Percentiles rank a stretch among this genome's conserved stretches.
Evolutionary conservation across 2,113 vertebrate species (phyloP).

Genomic region (Raphicerus campestris): DNA sequence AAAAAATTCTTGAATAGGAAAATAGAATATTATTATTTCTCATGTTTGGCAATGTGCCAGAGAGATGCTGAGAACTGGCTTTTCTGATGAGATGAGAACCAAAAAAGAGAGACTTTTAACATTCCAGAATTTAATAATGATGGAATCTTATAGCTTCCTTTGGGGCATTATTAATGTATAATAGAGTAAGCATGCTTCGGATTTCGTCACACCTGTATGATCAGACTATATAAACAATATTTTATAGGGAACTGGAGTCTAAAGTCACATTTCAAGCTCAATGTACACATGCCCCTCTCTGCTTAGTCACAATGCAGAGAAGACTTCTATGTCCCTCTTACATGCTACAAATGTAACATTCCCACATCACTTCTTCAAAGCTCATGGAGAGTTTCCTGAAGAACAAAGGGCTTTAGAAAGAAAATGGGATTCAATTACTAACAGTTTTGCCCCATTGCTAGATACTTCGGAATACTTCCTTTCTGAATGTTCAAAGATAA

Average conservation of each 20-base stretch:
- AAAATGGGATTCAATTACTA: neutral
- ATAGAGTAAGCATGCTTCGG: neutral
- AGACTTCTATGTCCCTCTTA: neutral
- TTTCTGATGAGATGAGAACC: neutral
- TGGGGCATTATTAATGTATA: neutral
- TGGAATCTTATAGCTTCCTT: neutral
- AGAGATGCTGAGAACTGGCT: neutral
- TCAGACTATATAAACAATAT: neutral
- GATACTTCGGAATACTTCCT: neutral
- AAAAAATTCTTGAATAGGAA: neutral
- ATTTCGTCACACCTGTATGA: neutral
- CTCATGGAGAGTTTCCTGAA: neutral
- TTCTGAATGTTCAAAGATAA: neutral
- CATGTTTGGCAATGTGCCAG: neutral
- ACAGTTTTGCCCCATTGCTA: neutral
- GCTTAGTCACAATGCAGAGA: neutral
- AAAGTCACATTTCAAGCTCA: neutral
- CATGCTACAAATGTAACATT: neutral
- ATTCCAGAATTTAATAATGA: neutral
- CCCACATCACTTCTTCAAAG: neutral
- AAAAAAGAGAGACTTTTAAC: neutral
- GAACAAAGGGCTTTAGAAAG: neutral
- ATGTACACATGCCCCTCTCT: neutral
- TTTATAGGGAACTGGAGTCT: neutral
- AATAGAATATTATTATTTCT: neutral